Conservation (phyloP, 2,888 invertebrate species). For the Nemotelus nigrinus region DNA sequence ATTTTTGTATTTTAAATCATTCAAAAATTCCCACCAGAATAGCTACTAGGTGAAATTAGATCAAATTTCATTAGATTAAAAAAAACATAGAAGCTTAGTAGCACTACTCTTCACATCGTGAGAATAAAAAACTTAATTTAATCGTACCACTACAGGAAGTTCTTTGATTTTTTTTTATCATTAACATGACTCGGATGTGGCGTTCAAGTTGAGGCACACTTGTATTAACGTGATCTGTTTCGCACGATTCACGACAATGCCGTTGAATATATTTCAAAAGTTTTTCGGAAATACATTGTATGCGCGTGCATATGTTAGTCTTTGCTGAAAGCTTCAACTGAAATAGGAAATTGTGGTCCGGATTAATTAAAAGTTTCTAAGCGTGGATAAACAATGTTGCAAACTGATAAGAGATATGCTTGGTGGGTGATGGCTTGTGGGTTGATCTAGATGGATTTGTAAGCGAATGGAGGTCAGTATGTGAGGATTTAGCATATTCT, state of each 20-base stretch:
- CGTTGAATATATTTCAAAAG: neutral
- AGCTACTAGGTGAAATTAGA: no score
- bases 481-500: no score
- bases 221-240: slow-evolving; percentile 23
- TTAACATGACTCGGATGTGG: slow-evolving; percentile 27
- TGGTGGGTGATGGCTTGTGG: neutral
- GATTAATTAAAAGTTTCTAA: neutral
- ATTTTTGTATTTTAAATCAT: no score
- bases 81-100: no score
- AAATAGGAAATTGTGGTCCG: no score
- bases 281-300: neutral
- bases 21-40: no score
- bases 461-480: no score
- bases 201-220: slow-evolving; percentile 7
- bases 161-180: slow-evolving; percentile 37
- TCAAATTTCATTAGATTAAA: no score
- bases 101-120: neutral
- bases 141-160: slow-evolving; percentile 30
- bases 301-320: no score
- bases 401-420: neutral
- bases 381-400: slow-evolving; percentile 1
- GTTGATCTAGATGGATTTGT: no score
- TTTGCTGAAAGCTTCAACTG: no score
- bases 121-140: slow-evolving; percentile 12
- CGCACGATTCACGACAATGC: slow-evolving; percentile 6